Evolutionary conservation across 2,797 vertebrate species (phyloP).

Genomic region (Enteromius viviparus): DNA sequence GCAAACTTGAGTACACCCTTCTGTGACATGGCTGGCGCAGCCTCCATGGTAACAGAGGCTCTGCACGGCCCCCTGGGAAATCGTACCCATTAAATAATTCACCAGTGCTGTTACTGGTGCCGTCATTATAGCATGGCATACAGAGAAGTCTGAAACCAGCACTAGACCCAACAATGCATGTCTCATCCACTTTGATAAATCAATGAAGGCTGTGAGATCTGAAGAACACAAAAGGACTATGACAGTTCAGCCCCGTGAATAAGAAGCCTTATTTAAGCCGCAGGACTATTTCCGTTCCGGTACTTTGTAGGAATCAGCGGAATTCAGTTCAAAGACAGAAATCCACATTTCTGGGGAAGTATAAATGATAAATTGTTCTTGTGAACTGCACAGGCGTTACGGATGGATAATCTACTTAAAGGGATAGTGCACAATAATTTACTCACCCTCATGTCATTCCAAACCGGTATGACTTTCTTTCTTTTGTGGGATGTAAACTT

Average conservation of each 20-base stretch:
- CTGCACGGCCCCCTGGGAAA: constrained; percentile 63
- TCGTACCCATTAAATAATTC: constrained; percentile 71
- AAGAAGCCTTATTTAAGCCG: constrained; percentile 20
- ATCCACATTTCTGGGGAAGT: neutral
- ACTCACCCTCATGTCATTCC: neutral
- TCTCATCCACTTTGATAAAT: constrained; percentile 43
- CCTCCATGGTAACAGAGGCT: constrained; percentile 53
- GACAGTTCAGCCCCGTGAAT: constrained; percentile 2
- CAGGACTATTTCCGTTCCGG: neutral
- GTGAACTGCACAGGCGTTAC: neutral
- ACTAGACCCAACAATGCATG: constrained; percentile 32
- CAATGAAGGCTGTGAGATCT: constrained; percentile 36
- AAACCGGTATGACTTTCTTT: neutral
- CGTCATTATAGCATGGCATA: constrained; percentile 35
- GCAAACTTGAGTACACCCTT: constrained; percentile 20
- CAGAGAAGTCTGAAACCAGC: constrained; percentile 45
- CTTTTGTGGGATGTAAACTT: neutral
- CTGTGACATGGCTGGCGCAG: constrained; percentile 22
- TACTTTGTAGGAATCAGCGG: constrained; percentile 1
- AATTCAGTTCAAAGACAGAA: constrained; percentile 8
- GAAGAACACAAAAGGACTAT: constrained; percentile 25
- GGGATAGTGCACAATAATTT: neutral
- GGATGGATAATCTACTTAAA: neutral
- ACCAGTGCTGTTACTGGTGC: constrained; percentile 65
- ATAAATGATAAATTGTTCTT: constrained; percentile 13